phyloP scores from a whole-genome alignment of 2,113 vertebrate genomes.

The Cyprinodon variegatus region DNA sequence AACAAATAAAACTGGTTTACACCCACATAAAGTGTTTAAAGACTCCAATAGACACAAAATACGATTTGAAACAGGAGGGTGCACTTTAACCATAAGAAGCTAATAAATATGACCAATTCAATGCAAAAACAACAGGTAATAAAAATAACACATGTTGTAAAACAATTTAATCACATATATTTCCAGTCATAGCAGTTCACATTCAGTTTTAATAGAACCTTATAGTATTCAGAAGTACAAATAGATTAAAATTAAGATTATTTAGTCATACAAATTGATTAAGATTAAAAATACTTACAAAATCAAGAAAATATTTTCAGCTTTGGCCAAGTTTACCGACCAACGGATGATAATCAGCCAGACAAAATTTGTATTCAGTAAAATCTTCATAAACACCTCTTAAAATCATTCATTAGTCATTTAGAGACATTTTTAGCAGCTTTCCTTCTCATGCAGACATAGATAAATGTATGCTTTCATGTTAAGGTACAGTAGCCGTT shows the following conservation, averaged over 20 bases:
- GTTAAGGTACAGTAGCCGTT: background rate
- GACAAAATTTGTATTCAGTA: background rate
- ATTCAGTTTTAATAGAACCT: background rate
- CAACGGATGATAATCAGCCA: background rate
- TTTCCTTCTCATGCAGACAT: background rate
- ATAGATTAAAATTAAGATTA: background rate
- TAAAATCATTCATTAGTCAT: background rate
- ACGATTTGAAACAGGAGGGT: background rate
- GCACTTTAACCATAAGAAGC: background rate
- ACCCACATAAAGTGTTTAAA: too few relatives aligned
- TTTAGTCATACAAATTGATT: background rate
- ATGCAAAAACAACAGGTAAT: background rate
- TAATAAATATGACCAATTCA: background rate
- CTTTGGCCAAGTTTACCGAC: background rate
- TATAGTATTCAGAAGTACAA: background rate
- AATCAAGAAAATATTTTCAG: background rate
- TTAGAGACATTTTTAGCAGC: background rate
- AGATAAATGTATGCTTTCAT: background rate
- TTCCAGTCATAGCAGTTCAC: background rate
- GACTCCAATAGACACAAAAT: too few relatives aligned
- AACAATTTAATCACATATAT: background rate
- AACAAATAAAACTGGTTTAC: too few relatives aligned
- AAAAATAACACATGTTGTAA: background rate
- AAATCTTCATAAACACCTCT: background rate
- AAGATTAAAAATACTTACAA: background rate